A percentile compares a stretch with the other conserved stretches of the same genome.
Evolutionary conservation across 2,113 vertebrate genomes (phyloP).

Genomic region (Haemorhous mexicanus): DNA sequence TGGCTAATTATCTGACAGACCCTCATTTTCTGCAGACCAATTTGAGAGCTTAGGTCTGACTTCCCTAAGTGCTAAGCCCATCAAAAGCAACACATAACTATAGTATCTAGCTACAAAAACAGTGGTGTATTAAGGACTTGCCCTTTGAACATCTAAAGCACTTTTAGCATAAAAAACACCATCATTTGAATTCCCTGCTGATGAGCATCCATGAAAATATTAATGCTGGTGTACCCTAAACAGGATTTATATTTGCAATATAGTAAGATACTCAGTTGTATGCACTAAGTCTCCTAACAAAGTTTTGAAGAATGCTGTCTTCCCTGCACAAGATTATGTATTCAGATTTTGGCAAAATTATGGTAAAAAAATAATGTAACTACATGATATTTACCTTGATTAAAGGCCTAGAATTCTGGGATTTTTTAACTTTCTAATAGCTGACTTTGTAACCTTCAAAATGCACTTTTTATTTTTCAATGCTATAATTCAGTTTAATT

Average conservation of each 20-base stretch:
- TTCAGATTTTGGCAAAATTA: not conserved
- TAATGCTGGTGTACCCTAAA: not conserved
- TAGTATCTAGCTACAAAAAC: not conserved
- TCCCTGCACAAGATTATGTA: not conserved
- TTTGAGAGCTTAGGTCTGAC: not conserved
- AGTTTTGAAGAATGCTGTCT: not conserved
- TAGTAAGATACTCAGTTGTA: not conserved
- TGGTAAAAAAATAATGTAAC: not conserved
- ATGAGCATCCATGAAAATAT: not conserved
- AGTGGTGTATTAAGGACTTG: not conserved
- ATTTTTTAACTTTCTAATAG: not conserved
- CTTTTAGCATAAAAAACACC: rapidly evolving
- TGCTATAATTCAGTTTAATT: not conserved
- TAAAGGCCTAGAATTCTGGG: not conserved
- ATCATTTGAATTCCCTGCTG: not conserved
- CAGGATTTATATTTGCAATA: not conserved
- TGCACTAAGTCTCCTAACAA: not conserved
- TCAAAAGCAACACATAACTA: not conserved
- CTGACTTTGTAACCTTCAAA: not conserved
- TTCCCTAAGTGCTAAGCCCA: not conserved
- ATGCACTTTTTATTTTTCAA: not conserved
- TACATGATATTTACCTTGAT: not conserved
- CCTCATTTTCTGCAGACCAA: not conserved
- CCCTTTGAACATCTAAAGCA: not conserved
- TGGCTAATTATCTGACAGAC: not conserved